A percentile compares a stretch with the other conserved stretches of the same genome.
These are phyloP conservation scores for Paracentrotus lividus DNA, from an alignment of 53 echinoderm and acorn worm genomes.

Conservation along the genomic window DNA sequence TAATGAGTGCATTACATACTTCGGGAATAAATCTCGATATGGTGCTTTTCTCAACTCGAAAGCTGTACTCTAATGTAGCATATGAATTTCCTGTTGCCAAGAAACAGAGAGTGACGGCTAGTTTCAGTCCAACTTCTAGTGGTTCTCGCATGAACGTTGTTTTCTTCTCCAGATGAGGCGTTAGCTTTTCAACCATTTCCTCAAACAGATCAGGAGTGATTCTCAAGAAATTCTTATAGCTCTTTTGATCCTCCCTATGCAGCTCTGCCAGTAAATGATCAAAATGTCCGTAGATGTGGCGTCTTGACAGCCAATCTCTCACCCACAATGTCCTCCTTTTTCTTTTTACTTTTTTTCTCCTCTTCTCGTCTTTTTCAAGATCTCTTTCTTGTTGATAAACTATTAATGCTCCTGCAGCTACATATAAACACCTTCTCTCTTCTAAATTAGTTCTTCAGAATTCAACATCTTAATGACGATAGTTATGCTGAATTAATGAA, in stretches of 20 bases:
- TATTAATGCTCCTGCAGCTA: too few species aligned
- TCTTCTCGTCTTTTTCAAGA: background rate
- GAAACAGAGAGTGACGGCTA: slow-evolving; percentile 66
- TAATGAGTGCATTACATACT: slow-evolving; percentile 62
- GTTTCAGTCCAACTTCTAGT: slow-evolving; percentile 68
- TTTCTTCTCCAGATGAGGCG: background rate
- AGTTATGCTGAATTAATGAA: too few species aligned
- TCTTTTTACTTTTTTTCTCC: background rate
- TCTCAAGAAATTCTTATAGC: background rate
- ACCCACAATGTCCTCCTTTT: background rate
- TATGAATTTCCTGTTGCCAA: slow-evolving; percentile 63
- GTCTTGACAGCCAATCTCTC: background rate
- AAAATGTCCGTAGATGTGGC: background rate
- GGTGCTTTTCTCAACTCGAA: slow-evolving; percentile 30
- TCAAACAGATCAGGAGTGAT: background rate
- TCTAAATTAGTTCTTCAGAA: too few species aligned
- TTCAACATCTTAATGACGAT: too few species aligned
- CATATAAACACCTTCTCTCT: too few species aligned
- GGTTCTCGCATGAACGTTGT: background rate
- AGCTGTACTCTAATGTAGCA: slow-evolving; percentile 33
- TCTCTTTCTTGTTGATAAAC: too few species aligned
- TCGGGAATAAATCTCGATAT: slow-evolving; percentile 38
- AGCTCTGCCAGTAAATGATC: background rate
- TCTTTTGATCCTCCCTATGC: background rate
- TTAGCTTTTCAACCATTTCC: background rate